Conservation (phyloP, 2,797 vertebrate genomes). For the Anabas testudineus region DNA sequence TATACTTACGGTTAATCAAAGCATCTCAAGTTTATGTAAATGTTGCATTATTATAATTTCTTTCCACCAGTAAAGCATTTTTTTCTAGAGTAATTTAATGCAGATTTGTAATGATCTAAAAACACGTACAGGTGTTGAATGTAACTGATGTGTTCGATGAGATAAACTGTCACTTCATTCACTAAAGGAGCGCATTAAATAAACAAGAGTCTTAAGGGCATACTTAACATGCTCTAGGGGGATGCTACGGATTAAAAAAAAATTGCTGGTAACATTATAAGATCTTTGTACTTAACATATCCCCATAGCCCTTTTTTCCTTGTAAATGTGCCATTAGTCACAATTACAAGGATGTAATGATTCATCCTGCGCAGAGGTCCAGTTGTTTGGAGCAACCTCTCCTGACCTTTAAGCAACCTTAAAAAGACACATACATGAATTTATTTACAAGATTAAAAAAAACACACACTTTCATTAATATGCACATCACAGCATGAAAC, state of each 20-base stretch:
- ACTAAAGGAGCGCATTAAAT: conserved; percentile 64
- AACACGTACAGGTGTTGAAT: conserved; percentile 14
- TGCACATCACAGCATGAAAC: conserved; percentile 10
- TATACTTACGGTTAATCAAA: conserved; percentile 3
- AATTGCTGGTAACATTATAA: conserved; percentile 34
- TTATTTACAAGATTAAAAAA: conserved; percentile 38
- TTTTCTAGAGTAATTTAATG: conserved; percentile 3
- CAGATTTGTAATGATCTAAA: conserved; percentile 23
- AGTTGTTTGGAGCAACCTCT: conserved; percentile 47
- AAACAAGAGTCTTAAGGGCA: conserved; percentile 46
- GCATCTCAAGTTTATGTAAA: neutral
- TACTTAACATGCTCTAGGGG: conserved; percentile 55
- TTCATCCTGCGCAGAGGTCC: conserved; percentile 40
- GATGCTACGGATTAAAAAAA: conserved; percentile 38
- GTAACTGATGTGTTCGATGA: conserved; percentile 30
- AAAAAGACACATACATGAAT: conserved; percentile 10
- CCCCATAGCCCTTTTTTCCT: conserved; percentile 45
- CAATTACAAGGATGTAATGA: conserved; percentile 46
- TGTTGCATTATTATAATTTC: neutral
- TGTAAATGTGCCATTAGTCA: conserved; percentile 57
- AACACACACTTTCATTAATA: neutral
- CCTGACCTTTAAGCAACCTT: conserved; percentile 48
- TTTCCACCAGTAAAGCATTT: neutral
- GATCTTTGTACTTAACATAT: conserved; percentile 60
- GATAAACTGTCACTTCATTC: conserved; percentile 43